Conservation (phyloP, 2,113 vertebrate genomes). For the Pelobates fuscus region DNA sequence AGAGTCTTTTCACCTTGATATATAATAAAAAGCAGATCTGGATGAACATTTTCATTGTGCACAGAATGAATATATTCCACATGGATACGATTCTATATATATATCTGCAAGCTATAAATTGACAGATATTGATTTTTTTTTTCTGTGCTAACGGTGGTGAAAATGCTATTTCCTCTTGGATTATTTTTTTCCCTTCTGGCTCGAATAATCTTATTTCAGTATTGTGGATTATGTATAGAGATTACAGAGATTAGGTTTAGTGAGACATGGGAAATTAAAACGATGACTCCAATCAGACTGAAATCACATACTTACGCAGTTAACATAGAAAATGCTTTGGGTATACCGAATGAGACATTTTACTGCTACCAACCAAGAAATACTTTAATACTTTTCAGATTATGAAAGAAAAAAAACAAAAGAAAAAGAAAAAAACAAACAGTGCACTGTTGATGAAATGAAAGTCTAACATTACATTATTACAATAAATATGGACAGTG, state of each 20-base stretch:
- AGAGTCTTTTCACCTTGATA: neutral
- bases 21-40: constrained; percentile 3
- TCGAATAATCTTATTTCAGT: constrained; percentile 29
- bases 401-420: too few relatives aligned
- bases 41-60: neutral
- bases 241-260: constrained; percentile 41
- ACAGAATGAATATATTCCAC: neutral
- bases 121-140: constrained; percentile 40
- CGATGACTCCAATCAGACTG: constrained; percentile 29
- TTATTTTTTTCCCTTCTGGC: constrained; percentile 5
- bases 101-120: constrained; percentile 32
- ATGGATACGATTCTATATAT: neutral
- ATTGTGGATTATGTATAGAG: constrained; percentile 35
- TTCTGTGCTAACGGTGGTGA: neutral
- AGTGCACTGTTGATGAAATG: too few relatives aligned
- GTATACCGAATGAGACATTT: neutral
- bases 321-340: neutral
- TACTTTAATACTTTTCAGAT: too few relatives aligned
- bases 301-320: constrained; percentile 20
- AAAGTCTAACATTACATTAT: too few relatives aligned
- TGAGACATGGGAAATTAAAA: constrained; percentile 41
- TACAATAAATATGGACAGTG: too few relatives aligned
- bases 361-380: too few relatives aligned
- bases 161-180: constrained; percentile 19
- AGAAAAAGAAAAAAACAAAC: too few relatives aligned